Evolutionary conservation across 2,888 invertebrate genomes (phyloP).

Genomic region (Acanthosepion lycidas): DNA sequence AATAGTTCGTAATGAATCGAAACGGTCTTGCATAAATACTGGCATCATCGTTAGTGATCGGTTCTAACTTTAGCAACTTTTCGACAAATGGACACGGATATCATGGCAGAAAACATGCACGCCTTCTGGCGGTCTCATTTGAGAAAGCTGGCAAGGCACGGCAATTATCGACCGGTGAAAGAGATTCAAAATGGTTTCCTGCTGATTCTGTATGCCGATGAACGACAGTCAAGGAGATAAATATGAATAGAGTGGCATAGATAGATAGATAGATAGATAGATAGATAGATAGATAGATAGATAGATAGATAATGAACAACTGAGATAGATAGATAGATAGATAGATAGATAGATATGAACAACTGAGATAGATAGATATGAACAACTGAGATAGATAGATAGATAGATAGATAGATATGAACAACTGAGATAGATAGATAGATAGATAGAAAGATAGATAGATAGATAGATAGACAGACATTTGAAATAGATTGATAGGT

Average conservation of each 20-base stretch:
- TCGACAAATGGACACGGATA: background rate
- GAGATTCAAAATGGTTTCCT: background rate
- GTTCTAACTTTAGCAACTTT: conserved; percentile 10
- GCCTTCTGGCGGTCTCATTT: background rate
- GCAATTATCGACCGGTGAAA: conserved; percentile 12
- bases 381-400: too few species aligned
- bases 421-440: too few species aligned
- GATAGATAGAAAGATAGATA: too few species aligned
- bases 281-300: background rate
- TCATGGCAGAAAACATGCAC: background rate
- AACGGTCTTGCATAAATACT: background rate
- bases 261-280: background rate
- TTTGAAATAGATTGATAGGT: too few species aligned
- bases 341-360: too few species aligned
- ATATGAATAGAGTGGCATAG: too few species aligned
- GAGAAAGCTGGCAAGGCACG: background rate
- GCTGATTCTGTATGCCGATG: background rate
- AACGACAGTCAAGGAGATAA: background rate
- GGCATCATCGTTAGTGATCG: conserved; percentile 33
- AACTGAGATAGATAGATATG: too few species aligned
- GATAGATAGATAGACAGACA: too few species aligned
- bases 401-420: too few species aligned
- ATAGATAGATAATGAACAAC: too few species aligned
- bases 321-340: too few species aligned
- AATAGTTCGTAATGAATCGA: background rate